Evolutionary conservation across 2,797 vertebrate genomes (phyloP), one percentile per base, ranked within the genome.

Genomic region (Danio tinwini): DNA sequence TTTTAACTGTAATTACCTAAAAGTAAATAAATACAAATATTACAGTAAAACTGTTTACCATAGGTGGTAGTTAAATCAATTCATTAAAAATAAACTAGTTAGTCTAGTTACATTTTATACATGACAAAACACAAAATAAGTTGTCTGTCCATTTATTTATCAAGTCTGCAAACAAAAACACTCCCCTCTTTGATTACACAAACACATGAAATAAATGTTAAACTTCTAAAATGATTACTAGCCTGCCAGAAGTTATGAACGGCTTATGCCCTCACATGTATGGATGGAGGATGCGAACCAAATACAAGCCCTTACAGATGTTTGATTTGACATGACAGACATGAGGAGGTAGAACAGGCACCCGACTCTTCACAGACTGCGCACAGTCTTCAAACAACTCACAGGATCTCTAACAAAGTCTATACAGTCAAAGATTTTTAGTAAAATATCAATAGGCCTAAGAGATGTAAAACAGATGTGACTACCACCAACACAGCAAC

Each of bases 301-400:
- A 65, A 65, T 9, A 65, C 21, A 17, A 71, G 37, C 44, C 8
- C 47, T 65, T 45, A 67, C 7, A 56, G 58, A 64, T 4, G 1
- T 19, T 74, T 74, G 5, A 74, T 74, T 50, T 52, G n/a, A 74
- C 12, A 40, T 19, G 45, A 74, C 72, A 50, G 71, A 50, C 12
- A 74, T 19, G 14, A 44, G 9, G 40, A 44, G 74, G 62, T 65
- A 76, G 59, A 42, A 58, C 7, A 76, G 10, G 8, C 44, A 56
- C 62, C 13, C 42, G 7, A 14, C 11, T 42, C n/a, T 62, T 42
- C n/a, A 47, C 17, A 70, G 16, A 40, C 37, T 42, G 49, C 40
- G 6, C 10, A 64, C n/a, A 53, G 49, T 53, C 37, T 2, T 59
- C 3, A 47, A 49, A 59, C n/a, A 40, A 6, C 42, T 39, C 14